Evolutionary conservation across 2,113 vertebrate species (phyloP), one percentile per base, ranked within the genome.

Genomic region (Gracilinanus agilis): DNA sequence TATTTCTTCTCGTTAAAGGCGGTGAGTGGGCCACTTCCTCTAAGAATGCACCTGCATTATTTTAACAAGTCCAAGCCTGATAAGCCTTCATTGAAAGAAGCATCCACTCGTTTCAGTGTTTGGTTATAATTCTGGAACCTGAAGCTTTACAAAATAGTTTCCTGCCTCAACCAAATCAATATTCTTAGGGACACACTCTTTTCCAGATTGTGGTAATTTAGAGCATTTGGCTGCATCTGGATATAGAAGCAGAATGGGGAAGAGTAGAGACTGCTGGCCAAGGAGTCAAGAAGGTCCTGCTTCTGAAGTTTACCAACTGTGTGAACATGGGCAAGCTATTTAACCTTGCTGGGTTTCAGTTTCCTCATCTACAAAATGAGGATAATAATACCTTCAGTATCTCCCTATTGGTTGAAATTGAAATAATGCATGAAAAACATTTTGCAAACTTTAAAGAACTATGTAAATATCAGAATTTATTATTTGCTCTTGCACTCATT

Each of bases 101-200:
- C 8, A 54, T 40, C 24, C 91, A 13, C 55, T 49, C 61, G 90
- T 49, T 89, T 94, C 88, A 90, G 9, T 91, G 25, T 21, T 90
- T 24, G 44, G 88, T 25, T 94, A 90, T 54, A 94, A 88, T 90
- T 92, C 40, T 93, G 91, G 96, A 93, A 94, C 3, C 9, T 92
- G 44, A 83, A 44, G 8, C 23, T 44, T 90, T 90, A 40, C 49
- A 75, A 12, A 93, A 4, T 2, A n/a, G 21, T 54, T 54, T 54
- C 24, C 93, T 94, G 94, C 92, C 54, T 95, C 19, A 90, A 88
- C 11, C 44, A 91, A 13, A 92, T 1, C 3, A 67, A 55, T 13
- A 53, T 24, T 24, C 24, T 29, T 13, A 91, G 67, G 83, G 93
- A 61, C 29, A 40, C 2, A 83, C 67, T 83, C n/a, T 83, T 83